These are phyloP conservation scores for Sebastes wilsoni DNA, from an alignment of 2,797 vertebrate genomes.

Conservation along the genomic window DNA sequence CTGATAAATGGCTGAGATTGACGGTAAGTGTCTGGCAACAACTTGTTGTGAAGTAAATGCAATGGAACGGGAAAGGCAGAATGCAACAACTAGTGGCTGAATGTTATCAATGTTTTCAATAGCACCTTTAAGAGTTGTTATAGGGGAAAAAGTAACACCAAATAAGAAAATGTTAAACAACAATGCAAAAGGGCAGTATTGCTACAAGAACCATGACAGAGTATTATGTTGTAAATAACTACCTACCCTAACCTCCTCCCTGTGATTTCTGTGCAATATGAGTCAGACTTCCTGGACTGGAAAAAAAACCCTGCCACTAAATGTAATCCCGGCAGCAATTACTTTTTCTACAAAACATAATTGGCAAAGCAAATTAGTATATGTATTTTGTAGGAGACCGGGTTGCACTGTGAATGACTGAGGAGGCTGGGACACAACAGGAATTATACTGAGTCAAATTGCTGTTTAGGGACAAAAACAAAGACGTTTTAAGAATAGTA, in stretches of 20 bases:
- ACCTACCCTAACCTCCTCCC: neutral
- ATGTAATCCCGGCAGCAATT: slow-evolving; percentile 1
- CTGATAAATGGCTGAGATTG: no score
- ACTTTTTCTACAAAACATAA: slow-evolving; percentile 1
- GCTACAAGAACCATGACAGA: no score
- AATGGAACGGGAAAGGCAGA: no score
- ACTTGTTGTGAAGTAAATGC: no score
- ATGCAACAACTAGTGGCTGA: no score
- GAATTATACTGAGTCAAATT: slow-evolving; percentile 1
- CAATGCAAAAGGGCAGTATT: no score
- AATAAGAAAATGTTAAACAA: no score
- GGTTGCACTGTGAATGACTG: slow-evolving; percentile 3
- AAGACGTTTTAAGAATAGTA: neutral
- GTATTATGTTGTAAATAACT: neutral
- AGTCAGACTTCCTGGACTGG: neutral
- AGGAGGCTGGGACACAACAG: neutral
- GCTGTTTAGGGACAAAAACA: neutral
- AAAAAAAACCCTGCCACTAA: neutral
- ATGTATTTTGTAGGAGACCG: neutral
- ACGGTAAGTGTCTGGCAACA: no score
- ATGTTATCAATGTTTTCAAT: no score
- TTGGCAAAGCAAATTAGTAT: slow-evolving; percentile 20
- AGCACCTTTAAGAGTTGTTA: no score
- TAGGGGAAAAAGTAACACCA: no score
- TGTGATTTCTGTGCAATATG: neutral